phyloP scores from a whole-genome alignment of 2,113 vertebrate species.

The Panthera tigris region DNA sequence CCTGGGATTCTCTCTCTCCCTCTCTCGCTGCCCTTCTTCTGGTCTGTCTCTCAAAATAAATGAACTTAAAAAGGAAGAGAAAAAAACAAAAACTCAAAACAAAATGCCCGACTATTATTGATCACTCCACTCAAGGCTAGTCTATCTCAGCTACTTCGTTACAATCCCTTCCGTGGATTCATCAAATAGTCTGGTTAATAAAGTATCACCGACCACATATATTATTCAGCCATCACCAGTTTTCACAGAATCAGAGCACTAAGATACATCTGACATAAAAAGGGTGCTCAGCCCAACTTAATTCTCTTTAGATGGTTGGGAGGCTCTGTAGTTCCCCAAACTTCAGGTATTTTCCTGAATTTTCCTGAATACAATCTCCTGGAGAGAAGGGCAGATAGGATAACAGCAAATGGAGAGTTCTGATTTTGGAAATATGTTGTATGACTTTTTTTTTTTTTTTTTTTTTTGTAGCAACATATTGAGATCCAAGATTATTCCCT shows the following conservation, averaged over 20 bases:
- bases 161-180: not conserved
- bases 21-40: no score
- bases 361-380: not conserved
- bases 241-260: conserved; percentile 8
- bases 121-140: not conserved
- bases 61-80: no score
- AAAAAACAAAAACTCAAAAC: not conserved
- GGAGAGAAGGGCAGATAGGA: not conserved
- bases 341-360: not conserved
- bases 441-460: not conserved
- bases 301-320: not conserved
- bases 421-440: not conserved
- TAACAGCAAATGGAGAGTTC: not conserved
- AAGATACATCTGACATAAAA: not conserved
- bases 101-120: not conserved
- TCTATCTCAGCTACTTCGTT: not conserved
- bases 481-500: not conserved
- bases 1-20: no score
- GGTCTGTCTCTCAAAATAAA: no score
- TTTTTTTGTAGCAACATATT: not conserved
- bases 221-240: not conserved
- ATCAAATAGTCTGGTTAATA: not conserved
- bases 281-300: not conserved
- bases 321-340: not conserved
- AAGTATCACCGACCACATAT: not conserved